phyloP scores from a whole-genome alignment of 2,888 invertebrate genomes.

The Saturnia pavonia region DNA sequence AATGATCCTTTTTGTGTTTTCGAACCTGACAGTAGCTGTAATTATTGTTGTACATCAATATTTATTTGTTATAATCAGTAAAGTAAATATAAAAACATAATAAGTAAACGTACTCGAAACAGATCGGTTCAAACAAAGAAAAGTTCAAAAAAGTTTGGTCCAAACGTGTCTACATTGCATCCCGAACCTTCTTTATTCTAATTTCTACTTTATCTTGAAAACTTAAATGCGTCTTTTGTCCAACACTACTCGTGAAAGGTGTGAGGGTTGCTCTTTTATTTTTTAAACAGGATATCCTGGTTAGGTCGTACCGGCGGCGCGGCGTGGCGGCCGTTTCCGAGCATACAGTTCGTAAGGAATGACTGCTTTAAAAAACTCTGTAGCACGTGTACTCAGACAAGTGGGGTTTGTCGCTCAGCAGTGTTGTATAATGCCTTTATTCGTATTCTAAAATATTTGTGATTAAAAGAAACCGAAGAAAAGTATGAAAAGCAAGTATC shows the following conservation, averaged over 20 bases:
- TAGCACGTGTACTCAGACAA: conserved; percentile 67
- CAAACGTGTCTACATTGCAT: conserved; percentile 23
- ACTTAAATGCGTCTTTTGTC: conserved; percentile 21
- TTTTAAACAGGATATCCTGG: conserved; percentile 78
- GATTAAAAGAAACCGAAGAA: background rate
- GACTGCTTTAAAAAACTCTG: conserved; percentile 59
- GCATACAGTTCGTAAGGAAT: conserved; percentile 63
- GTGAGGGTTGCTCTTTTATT: conserved; percentile 72
- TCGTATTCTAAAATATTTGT: background rate
- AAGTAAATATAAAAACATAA: background rate
- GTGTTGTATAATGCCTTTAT: background rate
- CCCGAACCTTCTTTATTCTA: conserved; percentile 32
- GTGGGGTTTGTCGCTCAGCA: conserved; percentile 26
- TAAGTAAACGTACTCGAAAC: conserved; percentile 7
- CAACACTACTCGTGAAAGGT: conserved; percentile 47
- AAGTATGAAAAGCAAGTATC: background rate
- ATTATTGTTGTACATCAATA: background rate
- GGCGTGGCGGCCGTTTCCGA: conserved; percentile 62
- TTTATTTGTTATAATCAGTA: background rate
- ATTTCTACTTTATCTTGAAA: conserved; percentile 35
- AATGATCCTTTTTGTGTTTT: background rate
- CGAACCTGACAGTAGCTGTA: background rate
- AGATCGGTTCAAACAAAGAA: conserved; percentile 10
- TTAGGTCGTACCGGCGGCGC: conserved; percentile 41
- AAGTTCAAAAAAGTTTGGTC: background rate